Conservation (phyloP, 2,888 invertebrate species). For the Enchytraeus crypticus region DNA sequence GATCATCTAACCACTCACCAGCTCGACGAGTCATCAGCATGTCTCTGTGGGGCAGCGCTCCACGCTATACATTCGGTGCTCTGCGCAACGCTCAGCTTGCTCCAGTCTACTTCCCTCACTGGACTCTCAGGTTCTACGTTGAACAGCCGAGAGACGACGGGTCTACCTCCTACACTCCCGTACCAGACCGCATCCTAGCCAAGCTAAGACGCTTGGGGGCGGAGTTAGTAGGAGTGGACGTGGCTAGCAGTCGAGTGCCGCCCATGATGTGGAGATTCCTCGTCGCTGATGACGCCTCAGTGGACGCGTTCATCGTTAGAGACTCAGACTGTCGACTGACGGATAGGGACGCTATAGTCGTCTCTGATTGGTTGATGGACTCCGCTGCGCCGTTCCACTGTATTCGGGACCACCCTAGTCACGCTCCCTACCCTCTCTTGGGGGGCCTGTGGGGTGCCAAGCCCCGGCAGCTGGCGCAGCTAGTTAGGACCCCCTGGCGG, state of each 20-base stretch:
- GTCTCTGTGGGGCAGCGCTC: constrained; percentile 18
- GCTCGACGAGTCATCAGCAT: constrained; percentile 21
- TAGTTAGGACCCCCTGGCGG: constrained; percentile 9
- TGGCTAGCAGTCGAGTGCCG: constrained; percentile 5
- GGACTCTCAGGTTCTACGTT: constrained; percentile 21
- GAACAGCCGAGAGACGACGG: constrained; percentile 8
- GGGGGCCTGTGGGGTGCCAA: constrained; percentile 22
- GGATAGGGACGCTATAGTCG: constrained; percentile 16
- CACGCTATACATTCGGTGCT: constrained; percentile 20
- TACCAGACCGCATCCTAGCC: constrained; percentile 13
- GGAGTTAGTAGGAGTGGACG: constrained; percentile 16
- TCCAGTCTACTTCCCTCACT: constrained; percentile 18
- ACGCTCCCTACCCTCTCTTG: constrained; percentile 7
- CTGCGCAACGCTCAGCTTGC: constrained; percentile 22
- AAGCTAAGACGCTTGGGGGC: constrained; percentile 16
- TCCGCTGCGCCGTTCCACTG: constrained; percentile 14
- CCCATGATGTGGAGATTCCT: constrained; percentile 23
- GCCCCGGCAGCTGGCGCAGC: constrained; percentile 10
- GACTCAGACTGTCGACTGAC: constrained; percentile 16
- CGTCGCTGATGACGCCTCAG: constrained; percentile 15
- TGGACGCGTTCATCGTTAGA: constrained; percentile 18
- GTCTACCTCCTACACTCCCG: constrained; percentile 2
- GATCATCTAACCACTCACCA: no score
- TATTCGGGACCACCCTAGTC: constrained; percentile 21
- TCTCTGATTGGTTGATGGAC: constrained; percentile 14